These are phyloP conservation scores for Drosophila tani DNA, from an alignment of 1,140 invertebrate genomes.

Conservation along the genomic window DNA sequence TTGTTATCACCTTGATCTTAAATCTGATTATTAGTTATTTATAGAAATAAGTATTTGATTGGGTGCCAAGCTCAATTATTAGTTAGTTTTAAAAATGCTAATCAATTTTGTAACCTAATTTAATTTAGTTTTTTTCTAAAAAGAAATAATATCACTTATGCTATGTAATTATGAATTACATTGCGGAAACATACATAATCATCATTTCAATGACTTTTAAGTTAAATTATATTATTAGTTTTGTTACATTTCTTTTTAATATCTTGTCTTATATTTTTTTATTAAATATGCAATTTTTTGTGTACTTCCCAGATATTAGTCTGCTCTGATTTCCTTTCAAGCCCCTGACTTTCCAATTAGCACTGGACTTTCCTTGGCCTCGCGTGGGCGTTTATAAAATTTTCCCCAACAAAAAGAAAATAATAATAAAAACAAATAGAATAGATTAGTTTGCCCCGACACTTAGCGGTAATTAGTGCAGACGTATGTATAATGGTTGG, in stretches of 20 bases:
- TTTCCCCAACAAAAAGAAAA: neutral
- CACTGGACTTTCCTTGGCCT: slow-evolving; percentile 8
- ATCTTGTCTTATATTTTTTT: neutral
- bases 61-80: no score
- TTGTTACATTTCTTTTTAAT: neutral
- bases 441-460: slow-evolving; percentile 6
- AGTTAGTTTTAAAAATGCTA: no score
- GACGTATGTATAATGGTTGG: slow-evolving; percentile 16
- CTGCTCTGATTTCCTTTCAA: slow-evolving; percentile 5
- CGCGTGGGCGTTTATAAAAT: slow-evolving; percentile 15
- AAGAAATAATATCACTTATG: no score
- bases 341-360: slow-evolving; percentile 1
- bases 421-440: no score
- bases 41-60: no score
- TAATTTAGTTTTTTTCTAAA: no score
- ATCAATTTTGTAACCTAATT: no score
- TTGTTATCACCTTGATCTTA: neutral
- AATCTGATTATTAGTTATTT: neutral
- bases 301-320: neutral
- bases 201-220: no score
- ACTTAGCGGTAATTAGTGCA: slow-evolving; percentile 29
- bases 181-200: no score
- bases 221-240: no score
- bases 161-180: no score
- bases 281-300: neutral